These are phyloP conservation scores for Enteromius anoplus DNA, from an alignment of 2,797 vertebrate species.

Conservation along the genomic window DNA sequence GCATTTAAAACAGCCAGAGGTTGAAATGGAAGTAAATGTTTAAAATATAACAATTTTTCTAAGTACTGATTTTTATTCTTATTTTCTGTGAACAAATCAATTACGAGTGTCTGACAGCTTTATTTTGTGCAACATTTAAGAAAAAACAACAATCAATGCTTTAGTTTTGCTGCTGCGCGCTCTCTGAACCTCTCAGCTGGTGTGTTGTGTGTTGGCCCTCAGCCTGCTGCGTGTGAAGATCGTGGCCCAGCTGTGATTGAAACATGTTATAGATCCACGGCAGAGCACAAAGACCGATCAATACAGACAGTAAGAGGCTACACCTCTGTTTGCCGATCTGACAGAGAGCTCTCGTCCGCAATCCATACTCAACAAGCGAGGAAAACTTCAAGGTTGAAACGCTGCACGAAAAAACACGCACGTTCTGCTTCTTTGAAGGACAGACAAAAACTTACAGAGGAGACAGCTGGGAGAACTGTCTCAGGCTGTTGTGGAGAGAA, in stretches of 20 bases:
- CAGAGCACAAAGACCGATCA: slow-evolving; percentile 46
- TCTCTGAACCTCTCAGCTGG: slow-evolving; percentile 26
- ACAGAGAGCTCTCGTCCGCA: slow-evolving; percentile 31
- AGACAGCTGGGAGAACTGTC: not conserved
- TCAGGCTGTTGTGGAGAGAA: not conserved
- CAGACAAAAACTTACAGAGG: slow-evolving; percentile 27
- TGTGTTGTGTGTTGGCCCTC: slow-evolving; percentile 21
- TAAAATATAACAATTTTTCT: not conserved
- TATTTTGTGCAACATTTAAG: slow-evolving; percentile 20
- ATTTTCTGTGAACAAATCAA: not conserved
- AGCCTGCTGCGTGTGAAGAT: slow-evolving; percentile 49
- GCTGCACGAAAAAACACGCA: not conserved
- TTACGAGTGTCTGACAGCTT: not conserved
- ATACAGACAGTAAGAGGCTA: slow-evolving; percentile 57
- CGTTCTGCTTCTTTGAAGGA: not conserved
- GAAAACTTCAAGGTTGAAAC: slow-evolving; percentile 50
- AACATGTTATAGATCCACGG: slow-evolving; percentile 55
- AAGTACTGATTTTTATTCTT: too few relatives aligned
- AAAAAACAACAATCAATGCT: slow-evolving; percentile 35
- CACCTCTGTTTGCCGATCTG: slow-evolving; percentile 37
- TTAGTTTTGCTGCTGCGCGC: slow-evolving; percentile 13
- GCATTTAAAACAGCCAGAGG: not conserved
- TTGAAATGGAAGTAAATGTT: not conserved
- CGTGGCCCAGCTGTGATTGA: slow-evolving; percentile 56
- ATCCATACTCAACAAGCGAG: slow-evolving; percentile 47